Conservation (phyloP, 2,797 vertebrate species). For the Acrossocheilus wenchowensis region DNA sequence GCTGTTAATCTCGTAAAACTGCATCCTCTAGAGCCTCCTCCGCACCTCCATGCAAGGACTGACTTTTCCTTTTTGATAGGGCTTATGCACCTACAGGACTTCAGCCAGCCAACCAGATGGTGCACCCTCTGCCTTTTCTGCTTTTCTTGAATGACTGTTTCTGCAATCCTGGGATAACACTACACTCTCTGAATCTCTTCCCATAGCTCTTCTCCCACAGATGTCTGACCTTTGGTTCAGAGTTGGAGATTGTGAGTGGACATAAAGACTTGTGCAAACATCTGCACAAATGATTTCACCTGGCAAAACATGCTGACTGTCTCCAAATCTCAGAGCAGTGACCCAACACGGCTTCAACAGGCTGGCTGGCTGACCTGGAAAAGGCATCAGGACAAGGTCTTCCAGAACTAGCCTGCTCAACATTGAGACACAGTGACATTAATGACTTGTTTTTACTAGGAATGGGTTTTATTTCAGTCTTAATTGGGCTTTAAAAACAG, state of each 20-base stretch:
- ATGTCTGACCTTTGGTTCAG: slow-evolving; percentile 41
- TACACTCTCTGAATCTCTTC: slow-evolving; percentile 21
- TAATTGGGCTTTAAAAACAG: slow-evolving; percentile 36
- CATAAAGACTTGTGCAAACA: neutral
- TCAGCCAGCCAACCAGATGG: slow-evolving; percentile 28
- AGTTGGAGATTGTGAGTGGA: slow-evolving; percentile 9
- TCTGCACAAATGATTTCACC: slow-evolving; percentile 42
- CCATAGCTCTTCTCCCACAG: slow-evolving; percentile 27
- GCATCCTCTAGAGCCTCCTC: neutral
- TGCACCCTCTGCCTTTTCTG: slow-evolving; percentile 1
- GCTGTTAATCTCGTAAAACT: neutral
- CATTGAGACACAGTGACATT: slow-evolving; percentile 25
- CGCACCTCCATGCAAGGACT: neutral
- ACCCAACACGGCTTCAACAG: slow-evolving; percentile 5
- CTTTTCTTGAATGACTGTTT: slow-evolving; percentile 12
- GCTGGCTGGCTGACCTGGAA: slow-evolving; percentile 38
- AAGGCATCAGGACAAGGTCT: slow-evolving; percentile 19
- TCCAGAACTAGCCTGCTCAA: neutral
- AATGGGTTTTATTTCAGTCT: slow-evolving; percentile 42
- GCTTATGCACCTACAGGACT: slow-evolving; percentile 5
- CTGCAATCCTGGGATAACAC: slow-evolving; percentile 11
- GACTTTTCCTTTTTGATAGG: neutral
- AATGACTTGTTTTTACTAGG: slow-evolving; percentile 44
- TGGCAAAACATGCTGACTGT: slow-evolving; percentile 10
- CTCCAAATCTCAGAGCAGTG: slow-evolving; percentile 11